phyloP scores from a whole-genome alignment of 2,113 vertebrate species.

The Larimichthys polyactis region DNA sequence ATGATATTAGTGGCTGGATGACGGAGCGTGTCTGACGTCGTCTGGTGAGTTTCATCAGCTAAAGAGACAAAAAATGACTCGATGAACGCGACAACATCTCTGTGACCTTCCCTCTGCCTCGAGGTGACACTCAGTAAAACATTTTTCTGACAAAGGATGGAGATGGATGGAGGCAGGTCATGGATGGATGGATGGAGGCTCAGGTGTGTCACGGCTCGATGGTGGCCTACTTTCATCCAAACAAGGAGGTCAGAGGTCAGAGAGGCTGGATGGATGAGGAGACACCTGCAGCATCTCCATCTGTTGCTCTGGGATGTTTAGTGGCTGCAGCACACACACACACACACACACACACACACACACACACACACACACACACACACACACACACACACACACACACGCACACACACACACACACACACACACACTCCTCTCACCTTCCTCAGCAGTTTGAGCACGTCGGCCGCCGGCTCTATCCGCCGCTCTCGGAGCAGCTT shows the following conservation, averaged over 20 bases:
- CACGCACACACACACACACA: no score
- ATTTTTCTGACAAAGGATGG: conserved; percentile 42
- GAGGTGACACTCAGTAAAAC: conserved; percentile 24
- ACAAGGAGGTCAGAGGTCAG: no score
- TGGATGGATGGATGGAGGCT: no score
- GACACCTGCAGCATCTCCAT: conserved; percentile 10
- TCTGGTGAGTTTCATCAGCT: not conserved
- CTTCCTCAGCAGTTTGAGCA: conserved; percentile 90
- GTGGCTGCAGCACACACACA: not conserved
- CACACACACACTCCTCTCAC: conserved; percentile 70
- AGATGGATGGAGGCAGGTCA: not conserved
- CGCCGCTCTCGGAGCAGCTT: conserved; percentile 84
- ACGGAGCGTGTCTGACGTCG: conserved; percentile 5
- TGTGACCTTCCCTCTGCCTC: conserved; percentile 23
- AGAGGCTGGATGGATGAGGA: no score
- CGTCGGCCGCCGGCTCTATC: conserved; percentile 88
- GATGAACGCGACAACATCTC: not conserved
- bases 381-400: no score
- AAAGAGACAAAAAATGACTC: not conserved
- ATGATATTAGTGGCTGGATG: not conserved
- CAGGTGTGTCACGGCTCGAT: no score
- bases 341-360: not conserved
- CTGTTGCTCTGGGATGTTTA: conserved; percentile 43
- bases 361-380: not conserved
- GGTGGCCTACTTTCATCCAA: no score